Evolutionary conservation across 2,888 invertebrate species (phyloP).

Genomic region (Gisinianus flammeolus): DNA sequence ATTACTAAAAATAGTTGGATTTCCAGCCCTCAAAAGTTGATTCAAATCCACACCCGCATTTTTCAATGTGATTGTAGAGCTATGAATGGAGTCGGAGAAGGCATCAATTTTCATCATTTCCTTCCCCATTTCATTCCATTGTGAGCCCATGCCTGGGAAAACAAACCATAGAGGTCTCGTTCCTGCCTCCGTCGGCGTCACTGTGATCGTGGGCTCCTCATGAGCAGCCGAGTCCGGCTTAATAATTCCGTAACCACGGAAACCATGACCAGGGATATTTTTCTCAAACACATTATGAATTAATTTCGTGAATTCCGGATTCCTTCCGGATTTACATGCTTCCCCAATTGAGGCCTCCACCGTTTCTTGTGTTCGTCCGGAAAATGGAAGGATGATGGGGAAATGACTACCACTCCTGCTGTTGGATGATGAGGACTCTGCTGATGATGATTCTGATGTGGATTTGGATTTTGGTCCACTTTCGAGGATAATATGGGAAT

Average conservation of each 20-base stretch:
- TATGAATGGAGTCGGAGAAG: conserved; percentile 64
- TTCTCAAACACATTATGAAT: conserved; percentile 39
- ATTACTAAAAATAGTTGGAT: conserved; percentile 71
- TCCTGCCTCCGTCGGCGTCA: conserved; percentile 2
- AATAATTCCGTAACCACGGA: conserved; percentile 19
- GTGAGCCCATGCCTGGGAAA: conserved; percentile 97
- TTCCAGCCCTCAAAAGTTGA: conserved; percentile 70
- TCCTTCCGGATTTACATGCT: neutral
- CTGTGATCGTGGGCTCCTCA: conserved; percentile 26
- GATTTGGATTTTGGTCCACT: neutral
- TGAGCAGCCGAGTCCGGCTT: neutral
- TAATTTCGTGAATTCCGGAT: conserved; percentile 29
- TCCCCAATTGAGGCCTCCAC: conserved; percentile 22
- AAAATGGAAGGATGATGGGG: conserved; percentile 42
- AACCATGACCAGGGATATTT: conserved; percentile 34
- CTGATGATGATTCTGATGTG: neutral
- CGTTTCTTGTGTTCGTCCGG: conserved; percentile 37
- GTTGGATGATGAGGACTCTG: neutral
- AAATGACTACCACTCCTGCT: neutral
- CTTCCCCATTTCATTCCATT: conserved; percentile 96
- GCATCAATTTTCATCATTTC: conserved; percentile 80
- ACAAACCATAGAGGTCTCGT: conserved; percentile 83
- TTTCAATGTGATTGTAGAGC: conserved; percentile 75
- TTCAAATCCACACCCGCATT: conserved; percentile 81
- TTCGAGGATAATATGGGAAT: conserved; percentile 23